Conservation (phyloP, 2,888 invertebrate genomes). For the Pristionchus entomophagus region DNA sequence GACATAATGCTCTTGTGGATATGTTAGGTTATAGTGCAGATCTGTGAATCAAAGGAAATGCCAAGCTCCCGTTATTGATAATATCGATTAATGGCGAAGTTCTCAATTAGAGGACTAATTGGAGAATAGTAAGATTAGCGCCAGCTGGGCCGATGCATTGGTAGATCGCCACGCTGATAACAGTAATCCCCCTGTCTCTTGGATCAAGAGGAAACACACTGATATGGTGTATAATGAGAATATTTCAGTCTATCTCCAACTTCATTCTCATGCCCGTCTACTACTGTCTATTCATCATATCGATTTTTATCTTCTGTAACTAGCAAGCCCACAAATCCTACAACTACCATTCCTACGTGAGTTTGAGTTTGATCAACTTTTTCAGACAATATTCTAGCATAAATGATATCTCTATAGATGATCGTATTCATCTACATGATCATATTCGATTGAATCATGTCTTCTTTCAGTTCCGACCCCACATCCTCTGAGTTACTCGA, state of each 20-base stretch:
- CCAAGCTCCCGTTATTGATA: no score
- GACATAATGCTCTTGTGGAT: no score
- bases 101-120: no score
- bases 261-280: background rate
- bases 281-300: background rate
- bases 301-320: background rate
- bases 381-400: background rate
- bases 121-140: no score
- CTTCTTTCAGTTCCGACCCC: background rate
- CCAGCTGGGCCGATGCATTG: no score
- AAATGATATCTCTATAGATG: no score
- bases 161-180: no score
- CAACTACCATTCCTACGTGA: background rate
- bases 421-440: background rate
- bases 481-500: background rate
- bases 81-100: no score
- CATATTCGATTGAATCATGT: background rate
- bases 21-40: no score
- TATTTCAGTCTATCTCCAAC: background rate
- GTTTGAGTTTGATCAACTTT: background rate
- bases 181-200: no score
- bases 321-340: background rate
- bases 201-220: no score
- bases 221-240: background rate
- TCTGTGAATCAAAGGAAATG: no score